Conservation (phyloP, 2,797 vertebrate species). For the Meda fulgida region DNA sequence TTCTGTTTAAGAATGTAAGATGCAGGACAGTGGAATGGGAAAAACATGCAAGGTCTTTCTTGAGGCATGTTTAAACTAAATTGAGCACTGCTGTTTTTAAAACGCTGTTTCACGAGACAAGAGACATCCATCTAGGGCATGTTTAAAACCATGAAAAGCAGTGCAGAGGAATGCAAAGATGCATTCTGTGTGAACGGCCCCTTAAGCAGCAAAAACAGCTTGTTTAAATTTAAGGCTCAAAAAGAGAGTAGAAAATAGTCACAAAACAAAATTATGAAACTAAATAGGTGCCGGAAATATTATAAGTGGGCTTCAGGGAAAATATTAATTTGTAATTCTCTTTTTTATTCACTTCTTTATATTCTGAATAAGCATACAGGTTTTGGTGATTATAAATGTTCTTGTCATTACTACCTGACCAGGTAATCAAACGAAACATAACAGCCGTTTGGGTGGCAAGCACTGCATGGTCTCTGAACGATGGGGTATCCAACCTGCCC, state of each 20-base stretch:
- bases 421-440: constrained; percentile 77
- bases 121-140: background rate
- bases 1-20: no score
- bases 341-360: background rate
- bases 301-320: background rate
- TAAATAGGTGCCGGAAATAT: background rate
- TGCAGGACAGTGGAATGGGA: no score
- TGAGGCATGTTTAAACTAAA: no score
- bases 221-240: background rate
- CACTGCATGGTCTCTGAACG: constrained; percentile 80
- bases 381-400: background rate
- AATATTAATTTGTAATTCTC: background rate
- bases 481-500: constrained; percentile 63
- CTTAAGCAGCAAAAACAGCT: background rate
- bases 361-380: background rate
- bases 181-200: background rate
- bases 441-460: constrained; percentile 88
- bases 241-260: background rate
- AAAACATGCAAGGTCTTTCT: no score
- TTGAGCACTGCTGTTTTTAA: no score
- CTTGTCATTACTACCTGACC: constrained; percentile 27
- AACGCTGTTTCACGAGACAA: no score
- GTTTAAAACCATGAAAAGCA: background rate
- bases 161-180: background rate
- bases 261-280: background rate